phyloP scores from a whole-genome alignment of 2,888 invertebrate species.

The Metallyticus violacea region DNA sequence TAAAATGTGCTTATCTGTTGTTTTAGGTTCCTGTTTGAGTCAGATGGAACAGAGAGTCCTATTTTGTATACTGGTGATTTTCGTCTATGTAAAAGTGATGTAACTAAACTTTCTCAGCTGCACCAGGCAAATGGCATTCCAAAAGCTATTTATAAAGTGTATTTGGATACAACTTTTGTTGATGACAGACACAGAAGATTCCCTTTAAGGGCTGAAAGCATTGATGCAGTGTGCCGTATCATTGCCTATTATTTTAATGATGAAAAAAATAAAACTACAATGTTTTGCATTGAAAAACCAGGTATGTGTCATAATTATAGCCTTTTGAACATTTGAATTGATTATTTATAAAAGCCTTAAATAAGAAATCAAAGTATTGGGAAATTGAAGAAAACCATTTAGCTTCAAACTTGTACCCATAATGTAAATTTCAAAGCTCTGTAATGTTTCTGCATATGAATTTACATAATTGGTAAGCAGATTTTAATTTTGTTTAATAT shows the following conservation, averaged over 20 bases:
- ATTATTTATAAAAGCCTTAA: too few relatives aligned
- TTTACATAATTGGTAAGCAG: too few relatives aligned
- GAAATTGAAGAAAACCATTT: too few relatives aligned
- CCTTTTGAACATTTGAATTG: too few relatives aligned
- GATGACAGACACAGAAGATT: background rate
- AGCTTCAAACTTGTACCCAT: too few relatives aligned
- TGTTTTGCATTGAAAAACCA: background rate
- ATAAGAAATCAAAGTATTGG: too few relatives aligned
- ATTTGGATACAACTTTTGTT: background rate
- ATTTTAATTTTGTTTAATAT: too few relatives aligned
- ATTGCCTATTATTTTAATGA: background rate
- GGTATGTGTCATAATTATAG: too few relatives aligned
- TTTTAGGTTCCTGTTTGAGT: conserved; percentile 1
- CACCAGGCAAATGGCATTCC: background rate
- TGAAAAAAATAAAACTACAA: background rate
- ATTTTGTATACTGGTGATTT: conserved; percentile 5
- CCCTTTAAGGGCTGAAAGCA: background rate
- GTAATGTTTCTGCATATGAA: too few relatives aligned
- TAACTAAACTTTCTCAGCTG: background rate
- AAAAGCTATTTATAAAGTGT: background rate
- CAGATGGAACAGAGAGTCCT: background rate
- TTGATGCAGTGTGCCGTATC: background rate
- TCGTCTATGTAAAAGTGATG: background rate
- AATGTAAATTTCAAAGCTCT: too few relatives aligned
- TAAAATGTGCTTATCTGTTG: background rate